These are phyloP conservation scores for Heterohyrax brucei DNA, from an alignment of 2,797 vertebrate genomes.

Conservation along the genomic window DNA sequence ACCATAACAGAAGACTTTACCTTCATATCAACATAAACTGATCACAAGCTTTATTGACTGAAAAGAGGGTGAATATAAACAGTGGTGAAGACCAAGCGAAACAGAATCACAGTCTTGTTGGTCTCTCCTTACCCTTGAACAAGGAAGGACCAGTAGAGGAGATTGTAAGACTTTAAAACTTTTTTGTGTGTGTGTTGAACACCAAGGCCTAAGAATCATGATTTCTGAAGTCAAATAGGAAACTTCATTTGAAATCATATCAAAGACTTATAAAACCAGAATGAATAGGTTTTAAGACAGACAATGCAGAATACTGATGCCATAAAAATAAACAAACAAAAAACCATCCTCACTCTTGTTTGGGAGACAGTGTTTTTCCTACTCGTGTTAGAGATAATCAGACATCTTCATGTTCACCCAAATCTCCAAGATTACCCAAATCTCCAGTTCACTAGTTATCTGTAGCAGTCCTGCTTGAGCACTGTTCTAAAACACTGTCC, in stretches of 20 bases:
- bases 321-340: conserved; percentile 16
- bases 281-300: background rate
- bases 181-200: background rate
- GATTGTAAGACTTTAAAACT: background rate
- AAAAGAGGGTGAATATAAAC: background rate
- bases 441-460: background rate
- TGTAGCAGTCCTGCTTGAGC: background rate
- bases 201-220: background rate
- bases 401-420: background rate
- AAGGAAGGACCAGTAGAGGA: background rate
- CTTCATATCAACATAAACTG: background rate
- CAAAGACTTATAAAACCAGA: background rate
- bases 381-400: background rate
- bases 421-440: background rate
- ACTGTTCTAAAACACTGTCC: background rate
- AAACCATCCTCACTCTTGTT: background rate
- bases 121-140: background rate
- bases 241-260: background rate
- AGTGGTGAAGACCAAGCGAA: background rate
- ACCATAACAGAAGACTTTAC: background rate
- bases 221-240: background rate
- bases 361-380: background rate
- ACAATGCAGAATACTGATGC: conserved; percentile 16
- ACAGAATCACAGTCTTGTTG: background rate
- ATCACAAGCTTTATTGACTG: background rate